Conservation (phyloP, 2,113 vertebrate genomes). For the Piliocolobus tephrosceles region DNA sequence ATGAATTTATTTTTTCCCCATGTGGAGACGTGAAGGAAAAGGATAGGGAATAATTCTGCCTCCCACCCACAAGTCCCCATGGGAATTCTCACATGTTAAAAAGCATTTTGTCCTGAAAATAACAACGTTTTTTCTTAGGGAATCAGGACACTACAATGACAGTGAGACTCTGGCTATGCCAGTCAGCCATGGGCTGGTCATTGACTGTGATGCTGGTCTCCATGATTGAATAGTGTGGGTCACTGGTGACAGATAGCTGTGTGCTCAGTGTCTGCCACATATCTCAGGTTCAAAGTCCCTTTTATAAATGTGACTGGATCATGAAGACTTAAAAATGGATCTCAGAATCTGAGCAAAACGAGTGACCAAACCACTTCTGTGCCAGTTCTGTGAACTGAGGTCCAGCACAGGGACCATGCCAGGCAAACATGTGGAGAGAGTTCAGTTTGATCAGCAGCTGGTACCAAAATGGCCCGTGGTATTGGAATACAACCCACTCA, state of each 20-base stretch:
- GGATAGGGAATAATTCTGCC: background rate
- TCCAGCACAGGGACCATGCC: background rate
- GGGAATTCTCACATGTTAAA: background rate
- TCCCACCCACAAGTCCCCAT: background rate
- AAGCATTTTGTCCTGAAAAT: background rate
- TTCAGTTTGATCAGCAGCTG: background rate
- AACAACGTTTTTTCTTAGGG: background rate
- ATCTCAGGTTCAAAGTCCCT: background rate
- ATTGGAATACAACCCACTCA: background rate
- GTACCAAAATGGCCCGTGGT: background rate
- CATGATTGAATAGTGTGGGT: background rate
- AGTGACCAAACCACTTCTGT: background rate
- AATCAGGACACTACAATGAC: background rate
- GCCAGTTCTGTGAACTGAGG: background rate
- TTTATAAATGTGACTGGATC: background rate
- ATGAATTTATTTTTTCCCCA: background rate
- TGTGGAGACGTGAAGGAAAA: background rate
- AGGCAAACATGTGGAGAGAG: background rate
- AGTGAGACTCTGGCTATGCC: background rate
- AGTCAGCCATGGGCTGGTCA: background rate
- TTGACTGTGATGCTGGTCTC: background rate
- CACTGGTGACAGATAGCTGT: background rate
- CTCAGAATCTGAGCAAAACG: background rate
- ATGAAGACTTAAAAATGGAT: background rate
- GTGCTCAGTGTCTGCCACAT: background rate